Conservation (phyloP, 2,888 invertebrate species). For the Steinernema scapterisci region DNA sequence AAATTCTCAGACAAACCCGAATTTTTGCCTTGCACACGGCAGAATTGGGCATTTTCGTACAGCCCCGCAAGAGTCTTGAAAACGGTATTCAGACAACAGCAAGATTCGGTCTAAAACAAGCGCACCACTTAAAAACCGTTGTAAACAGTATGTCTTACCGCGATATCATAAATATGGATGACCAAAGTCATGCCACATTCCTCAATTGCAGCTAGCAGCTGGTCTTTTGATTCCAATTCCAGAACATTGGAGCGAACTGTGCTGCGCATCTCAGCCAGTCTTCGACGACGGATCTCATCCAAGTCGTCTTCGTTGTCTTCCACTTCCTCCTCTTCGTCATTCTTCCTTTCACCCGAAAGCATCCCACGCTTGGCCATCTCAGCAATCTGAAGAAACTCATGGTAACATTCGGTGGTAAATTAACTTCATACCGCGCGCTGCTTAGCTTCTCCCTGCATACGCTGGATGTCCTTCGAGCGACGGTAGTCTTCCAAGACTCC, state of each 20-base stretch:
- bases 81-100: background rate
- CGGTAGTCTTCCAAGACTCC: constrained; percentile 49
- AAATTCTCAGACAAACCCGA: constrained; percentile 2
- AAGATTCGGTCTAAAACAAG: background rate
- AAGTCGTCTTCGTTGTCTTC: constrained; percentile 38
- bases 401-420: background rate
- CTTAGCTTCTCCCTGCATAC: constrained; percentile 19
- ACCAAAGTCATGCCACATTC: constrained; percentile 13
- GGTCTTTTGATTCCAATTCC: background rate
- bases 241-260: constrained; percentile 11
- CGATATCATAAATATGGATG: constrained; percentile 4
- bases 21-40: background rate
- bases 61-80: constrained; percentile 10
- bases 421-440: constrained; percentile 18
- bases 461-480: constrained; percentile 26
- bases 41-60: background rate
- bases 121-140: background rate
- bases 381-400: background rate
- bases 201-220: background rate
- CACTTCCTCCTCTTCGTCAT: background rate
- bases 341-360: background rate
- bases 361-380: constrained; percentile 19
- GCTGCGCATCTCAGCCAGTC: constrained; percentile 37
- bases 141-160: background rate
- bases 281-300: constrained; percentile 40